Evolutionary conservation across 2,113 vertebrate species (phyloP).

Genomic region (Arizona elegans): DNA sequence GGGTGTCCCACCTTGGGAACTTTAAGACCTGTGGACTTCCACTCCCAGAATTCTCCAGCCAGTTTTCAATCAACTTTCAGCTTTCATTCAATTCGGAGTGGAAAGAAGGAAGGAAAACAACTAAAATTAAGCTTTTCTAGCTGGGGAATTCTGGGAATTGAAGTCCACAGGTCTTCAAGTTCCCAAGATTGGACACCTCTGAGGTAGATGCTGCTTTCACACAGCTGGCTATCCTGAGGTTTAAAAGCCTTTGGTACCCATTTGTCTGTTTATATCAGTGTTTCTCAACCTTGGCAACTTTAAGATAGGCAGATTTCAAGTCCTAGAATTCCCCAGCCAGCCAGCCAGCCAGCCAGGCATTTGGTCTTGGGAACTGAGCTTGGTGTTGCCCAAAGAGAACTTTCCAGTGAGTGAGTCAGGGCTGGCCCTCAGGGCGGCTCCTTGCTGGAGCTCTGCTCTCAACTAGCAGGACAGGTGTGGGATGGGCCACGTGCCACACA

Average conservation of each 20-base stretch:
- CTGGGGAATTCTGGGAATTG: not conserved
- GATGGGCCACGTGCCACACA: not conserved
- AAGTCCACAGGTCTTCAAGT: not conserved
- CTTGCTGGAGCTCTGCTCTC: not conserved
- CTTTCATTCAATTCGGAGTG: not conserved
- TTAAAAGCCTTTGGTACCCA: not conserved
- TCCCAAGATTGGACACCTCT: not conserved
- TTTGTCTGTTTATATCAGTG: not conserved
- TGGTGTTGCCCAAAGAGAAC: not conserved
- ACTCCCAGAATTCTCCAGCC: not conserved
- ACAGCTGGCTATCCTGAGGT: not conserved
- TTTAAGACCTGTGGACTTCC: not conserved
- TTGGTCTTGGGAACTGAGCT: not conserved
- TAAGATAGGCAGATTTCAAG: not conserved
- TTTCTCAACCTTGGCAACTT: not conserved
- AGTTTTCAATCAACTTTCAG: not conserved
- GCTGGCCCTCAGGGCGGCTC: not conserved
- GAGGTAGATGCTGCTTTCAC: not conserved
- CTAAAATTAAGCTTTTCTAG: not conserved
- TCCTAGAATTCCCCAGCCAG: not conserved
- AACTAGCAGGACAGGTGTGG: not conserved
- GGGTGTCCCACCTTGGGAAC: not conserved
- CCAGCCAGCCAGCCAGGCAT: not conserved
- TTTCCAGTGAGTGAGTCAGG: not conserved
- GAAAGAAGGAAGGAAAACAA: not conserved